phyloP scores from a whole-genome alignment of 2,888 invertebrate genomes.

The Pseudolycoriella hygida region DNA sequence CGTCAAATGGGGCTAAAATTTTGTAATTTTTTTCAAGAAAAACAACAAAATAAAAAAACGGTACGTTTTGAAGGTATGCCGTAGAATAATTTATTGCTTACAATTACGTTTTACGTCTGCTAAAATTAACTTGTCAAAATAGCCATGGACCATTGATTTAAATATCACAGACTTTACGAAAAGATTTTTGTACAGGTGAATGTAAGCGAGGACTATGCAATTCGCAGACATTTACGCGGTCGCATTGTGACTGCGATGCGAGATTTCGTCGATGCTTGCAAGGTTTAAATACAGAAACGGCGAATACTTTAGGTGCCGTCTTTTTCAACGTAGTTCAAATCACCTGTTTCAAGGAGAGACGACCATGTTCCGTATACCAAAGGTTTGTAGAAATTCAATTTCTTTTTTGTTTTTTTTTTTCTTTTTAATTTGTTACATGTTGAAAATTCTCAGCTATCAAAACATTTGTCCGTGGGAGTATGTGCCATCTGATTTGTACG shows the following conservation, averaged over 20 bases:
- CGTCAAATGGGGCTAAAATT: too few relatives aligned
- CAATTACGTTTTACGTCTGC: too few relatives aligned
- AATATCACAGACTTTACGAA: too few relatives aligned
- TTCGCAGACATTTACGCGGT: conserved; percentile 45
- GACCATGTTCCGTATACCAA: conserved; percentile 43
- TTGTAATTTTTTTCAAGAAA: too few relatives aligned
- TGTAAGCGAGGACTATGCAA: conserved; percentile 50
- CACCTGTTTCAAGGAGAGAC: conserved; percentile 48
- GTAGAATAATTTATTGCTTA: too few relatives aligned
- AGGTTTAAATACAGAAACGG: conserved; percentile 46
- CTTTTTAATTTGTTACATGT: background rate
- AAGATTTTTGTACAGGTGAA: too few relatives aligned
- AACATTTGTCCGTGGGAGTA: conserved; percentile 1
- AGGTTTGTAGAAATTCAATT: conserved; percentile 30
- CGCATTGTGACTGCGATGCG: conserved; percentile 59
- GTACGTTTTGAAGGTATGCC: too few relatives aligned
- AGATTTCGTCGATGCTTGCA: conserved; percentile 50
- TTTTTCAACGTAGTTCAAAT: conserved; percentile 60
- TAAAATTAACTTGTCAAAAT: too few relatives aligned
- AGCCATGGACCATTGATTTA: too few relatives aligned
- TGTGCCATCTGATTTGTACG: conserved; percentile 1
- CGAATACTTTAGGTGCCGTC: conserved; percentile 50
- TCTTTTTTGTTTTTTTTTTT: conserved; percentile 6
- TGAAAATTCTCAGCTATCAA: background rate
- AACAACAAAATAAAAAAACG: too few relatives aligned